phyloP scores from a whole-genome alignment of 1,140 invertebrate genomes.

The Sarcophaga bullata region DNA sequence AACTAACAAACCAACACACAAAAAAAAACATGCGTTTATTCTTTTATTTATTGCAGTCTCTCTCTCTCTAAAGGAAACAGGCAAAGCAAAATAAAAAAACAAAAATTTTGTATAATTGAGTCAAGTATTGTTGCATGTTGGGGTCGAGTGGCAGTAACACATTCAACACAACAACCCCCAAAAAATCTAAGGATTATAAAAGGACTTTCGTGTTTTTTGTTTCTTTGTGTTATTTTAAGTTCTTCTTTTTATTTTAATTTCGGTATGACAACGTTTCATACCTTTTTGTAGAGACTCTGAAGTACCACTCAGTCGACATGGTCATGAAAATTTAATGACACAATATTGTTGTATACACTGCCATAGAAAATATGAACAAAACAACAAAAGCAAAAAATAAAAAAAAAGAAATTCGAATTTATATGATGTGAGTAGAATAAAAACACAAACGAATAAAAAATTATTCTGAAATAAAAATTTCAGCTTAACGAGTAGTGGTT shows the following conservation, averaged over 20 bases:
- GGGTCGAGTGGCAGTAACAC: constrained; percentile 42
- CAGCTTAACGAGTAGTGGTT: constrained; percentile 12
- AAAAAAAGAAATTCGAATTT: too few relatives aligned
- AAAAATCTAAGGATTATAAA: neutral
- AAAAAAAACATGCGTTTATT: neutral
- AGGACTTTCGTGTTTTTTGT: neutral
- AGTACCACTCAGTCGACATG: constrained; percentile 33
- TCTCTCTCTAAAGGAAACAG: neutral
- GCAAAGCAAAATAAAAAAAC: neutral
- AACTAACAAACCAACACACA: neutral
- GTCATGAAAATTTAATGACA: constrained; percentile 48
- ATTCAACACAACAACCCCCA: constrained; percentile 35
- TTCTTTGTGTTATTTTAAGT: neutral
- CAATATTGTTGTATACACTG: constrained; percentile 26
- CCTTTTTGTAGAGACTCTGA: neutral
- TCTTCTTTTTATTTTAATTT: neutral
- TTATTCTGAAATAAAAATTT: neutral
- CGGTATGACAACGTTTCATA: neutral
- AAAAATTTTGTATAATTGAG: constrained; percentile 40
- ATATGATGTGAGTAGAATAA: neutral
- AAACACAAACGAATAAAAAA: neutral
- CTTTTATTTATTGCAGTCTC: neutral
- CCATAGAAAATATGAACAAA: neutral
- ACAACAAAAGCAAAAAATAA: neutral
- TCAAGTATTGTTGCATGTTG: constrained; percentile 44